phyloP scores from a whole-genome alignment of 2,797 vertebrate genomes.

The Glyptemys insculpta region DNA sequence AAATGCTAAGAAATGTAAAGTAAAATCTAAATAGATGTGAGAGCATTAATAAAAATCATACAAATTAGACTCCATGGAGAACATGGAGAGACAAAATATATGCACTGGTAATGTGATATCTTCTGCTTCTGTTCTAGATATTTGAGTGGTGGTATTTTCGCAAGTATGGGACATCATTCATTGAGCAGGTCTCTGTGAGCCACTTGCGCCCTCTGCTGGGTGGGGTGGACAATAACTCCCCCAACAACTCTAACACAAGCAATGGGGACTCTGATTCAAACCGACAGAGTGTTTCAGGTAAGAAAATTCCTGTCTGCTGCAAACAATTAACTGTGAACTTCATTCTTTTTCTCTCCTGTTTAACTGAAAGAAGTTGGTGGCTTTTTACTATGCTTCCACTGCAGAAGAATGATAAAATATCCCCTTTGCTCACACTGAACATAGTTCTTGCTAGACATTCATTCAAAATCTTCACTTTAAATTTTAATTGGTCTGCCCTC shows the following conservation, averaged over 20 bases:
- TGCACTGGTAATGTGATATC: neutral
- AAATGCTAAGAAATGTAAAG: neutral
- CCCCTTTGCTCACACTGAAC: neutral
- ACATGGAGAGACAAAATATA: neutral
- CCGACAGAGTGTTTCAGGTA: constrained; percentile 96
- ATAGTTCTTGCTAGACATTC: neutral
- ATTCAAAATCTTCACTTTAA: neutral
- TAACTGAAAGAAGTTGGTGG: too few relatives aligned
- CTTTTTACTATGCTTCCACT: neutral
- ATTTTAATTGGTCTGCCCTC: neutral
- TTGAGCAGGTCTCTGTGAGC: constrained; percentile 98
- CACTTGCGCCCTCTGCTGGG: constrained; percentile 98
- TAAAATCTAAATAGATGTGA: neutral
- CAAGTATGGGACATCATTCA: constrained; percentile 98
- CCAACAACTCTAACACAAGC: constrained; percentile 90
- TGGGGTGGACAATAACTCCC: constrained; percentile 95
- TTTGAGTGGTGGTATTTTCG: constrained; percentile 99
- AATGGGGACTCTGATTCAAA: constrained; percentile 94
- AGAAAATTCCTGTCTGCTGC: constrained; percentile 52
- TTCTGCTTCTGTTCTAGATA: constrained; percentile 85
- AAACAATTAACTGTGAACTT: neutral
- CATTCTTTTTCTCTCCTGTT: neutral
- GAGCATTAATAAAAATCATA: neutral
- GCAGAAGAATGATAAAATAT: neutral
- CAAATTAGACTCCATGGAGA: neutral